Base-by-base conservation (phyloP, 2,113 vertebrate genomes). In the Sinocyclocheilus grahami region DNA sequence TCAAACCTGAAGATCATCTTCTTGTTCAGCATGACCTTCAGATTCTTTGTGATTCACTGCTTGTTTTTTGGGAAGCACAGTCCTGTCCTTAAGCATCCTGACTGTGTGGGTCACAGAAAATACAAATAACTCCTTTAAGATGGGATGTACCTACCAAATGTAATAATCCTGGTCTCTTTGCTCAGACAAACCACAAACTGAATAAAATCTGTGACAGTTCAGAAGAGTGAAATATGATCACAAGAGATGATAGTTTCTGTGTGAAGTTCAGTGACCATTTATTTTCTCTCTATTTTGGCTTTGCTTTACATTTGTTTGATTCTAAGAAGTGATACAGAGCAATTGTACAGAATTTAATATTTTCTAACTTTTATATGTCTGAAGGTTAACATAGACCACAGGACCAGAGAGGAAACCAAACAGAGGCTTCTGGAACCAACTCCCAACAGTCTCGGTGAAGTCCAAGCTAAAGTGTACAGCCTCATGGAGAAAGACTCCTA, bases 401-500 rank as follows among this genome's bases (percentile, higher is more conserved):
- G 95, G 89, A 99, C 97, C 72, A 94, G 97, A 87, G 97, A 99
- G 90, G 93, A 94, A 92, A 98, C 97, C 0, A 97, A 95, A 93
- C 96, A 93, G 92, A 96, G 95, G n/a, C 94, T 99, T 90, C 94
- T 95, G 86, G 97, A 98, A 71, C 97, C 97, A 0, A 95, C 96
- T 30, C 93, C 96, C 24, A 95, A 95, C 86, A 97, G 96, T 92
- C 96, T 99, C 88, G 96, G 97, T 71, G 96, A 98, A 90, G 95
- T 97, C 51, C 98, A 99, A 87, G 95, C 95, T 60, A 97, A 97
- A 94, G 94, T 99, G 83, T 95, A 96, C 95, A 96, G 97, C 92
- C 96, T 99, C 89, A 99, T 99, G 98, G 97, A 99, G 93, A 99
- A 98, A 90, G 98, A 99, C 96, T 99, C 97, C 63, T 99, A 98